These are phyloP conservation scores for Heliconius hortense DNA, from an alignment of 2,888 invertebrate species.

Conservation along the genomic window DNA sequence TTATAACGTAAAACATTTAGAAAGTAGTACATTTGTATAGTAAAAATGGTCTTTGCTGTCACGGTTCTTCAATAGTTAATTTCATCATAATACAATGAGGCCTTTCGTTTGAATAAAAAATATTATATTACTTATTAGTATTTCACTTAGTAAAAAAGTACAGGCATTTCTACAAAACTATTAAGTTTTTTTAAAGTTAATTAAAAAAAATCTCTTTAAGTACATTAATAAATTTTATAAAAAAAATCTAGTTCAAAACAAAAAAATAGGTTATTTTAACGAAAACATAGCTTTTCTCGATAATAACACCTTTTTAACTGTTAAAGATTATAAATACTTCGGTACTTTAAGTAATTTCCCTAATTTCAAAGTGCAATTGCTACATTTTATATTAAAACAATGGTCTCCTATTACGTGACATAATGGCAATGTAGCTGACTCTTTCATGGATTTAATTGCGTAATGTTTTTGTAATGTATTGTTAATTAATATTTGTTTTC, in stretches of 20 bases:
- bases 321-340: too few relatives aligned
- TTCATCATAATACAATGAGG: not conserved
- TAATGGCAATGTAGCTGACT: conserved; percentile 2
- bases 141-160: not conserved
- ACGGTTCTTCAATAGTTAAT: not conserved
- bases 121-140: not conserved
- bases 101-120: not conserved
- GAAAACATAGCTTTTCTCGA: too few relatives aligned
- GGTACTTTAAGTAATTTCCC: too few relatives aligned
- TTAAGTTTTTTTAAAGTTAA: too few relatives aligned
- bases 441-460: conserved; percentile 24
- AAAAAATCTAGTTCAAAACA: too few relatives aligned
- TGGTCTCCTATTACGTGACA: conserved; percentile 24
- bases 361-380: too few relatives aligned
- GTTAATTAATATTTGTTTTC: not conserved
- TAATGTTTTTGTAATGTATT: conserved; percentile 12
- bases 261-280: too few relatives aligned
- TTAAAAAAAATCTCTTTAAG: too few relatives aligned
- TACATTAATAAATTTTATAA: too few relatives aligned
- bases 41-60: not conserved
- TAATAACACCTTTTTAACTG: too few relatives aligned
- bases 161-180: too few relatives aligned
- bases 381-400: conserved; percentile 17
- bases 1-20: not conserved
- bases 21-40: not conserved